Conservation (phyloP, 1,140 invertebrate genomes). For the Adoxophyes honmai region DNA sequence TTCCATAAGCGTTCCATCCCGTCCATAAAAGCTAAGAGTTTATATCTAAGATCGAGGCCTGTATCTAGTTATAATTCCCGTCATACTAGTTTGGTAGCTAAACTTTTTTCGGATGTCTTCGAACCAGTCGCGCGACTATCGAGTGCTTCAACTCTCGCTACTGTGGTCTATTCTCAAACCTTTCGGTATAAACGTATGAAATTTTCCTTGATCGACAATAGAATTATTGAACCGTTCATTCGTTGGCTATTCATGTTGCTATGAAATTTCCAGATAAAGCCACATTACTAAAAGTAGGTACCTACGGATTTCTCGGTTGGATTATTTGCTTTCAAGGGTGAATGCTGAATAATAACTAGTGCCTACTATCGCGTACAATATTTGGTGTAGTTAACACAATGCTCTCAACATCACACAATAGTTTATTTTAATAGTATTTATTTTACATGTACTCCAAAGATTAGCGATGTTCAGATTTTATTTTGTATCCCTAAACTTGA, state of each 20-base stretch:
- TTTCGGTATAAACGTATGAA: not conserved
- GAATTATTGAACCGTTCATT: not conserved
- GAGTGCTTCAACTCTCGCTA: not conserved
- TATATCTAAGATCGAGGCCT: not conserved
- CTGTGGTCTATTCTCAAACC: constrained; percentile 5
- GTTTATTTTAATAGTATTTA: too few species aligned
- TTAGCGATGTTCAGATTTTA: too few species aligned
- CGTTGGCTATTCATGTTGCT: not conserved
- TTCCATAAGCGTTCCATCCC: not conserved
- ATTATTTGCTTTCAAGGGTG: not conserved
- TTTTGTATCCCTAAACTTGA: too few species aligned
- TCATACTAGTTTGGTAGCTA: constrained; percentile 3
- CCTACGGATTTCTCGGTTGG: not conserved
- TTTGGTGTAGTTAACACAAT: not conserved
- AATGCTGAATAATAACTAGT: too few species aligned
- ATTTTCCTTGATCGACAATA: constrained; percentile 6
- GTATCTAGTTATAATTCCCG: not conserved
- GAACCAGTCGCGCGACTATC: constrained; percentile 1
- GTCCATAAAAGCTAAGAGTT: not conserved
- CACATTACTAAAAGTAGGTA: not conserved
- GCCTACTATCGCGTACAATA: too few species aligned
- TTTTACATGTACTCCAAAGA: too few species aligned
- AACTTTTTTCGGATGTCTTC: constrained; percentile 6
- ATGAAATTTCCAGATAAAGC: constrained; percentile 9
- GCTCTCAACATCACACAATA: too few species aligned